A percentile compares a stretch with the other conserved stretches of the same genome.
These are phyloP conservation scores for Cirrhinus molitorella DNA, from an alignment of 2,797 vertebrate species.

Conservation along the genomic window DNA sequence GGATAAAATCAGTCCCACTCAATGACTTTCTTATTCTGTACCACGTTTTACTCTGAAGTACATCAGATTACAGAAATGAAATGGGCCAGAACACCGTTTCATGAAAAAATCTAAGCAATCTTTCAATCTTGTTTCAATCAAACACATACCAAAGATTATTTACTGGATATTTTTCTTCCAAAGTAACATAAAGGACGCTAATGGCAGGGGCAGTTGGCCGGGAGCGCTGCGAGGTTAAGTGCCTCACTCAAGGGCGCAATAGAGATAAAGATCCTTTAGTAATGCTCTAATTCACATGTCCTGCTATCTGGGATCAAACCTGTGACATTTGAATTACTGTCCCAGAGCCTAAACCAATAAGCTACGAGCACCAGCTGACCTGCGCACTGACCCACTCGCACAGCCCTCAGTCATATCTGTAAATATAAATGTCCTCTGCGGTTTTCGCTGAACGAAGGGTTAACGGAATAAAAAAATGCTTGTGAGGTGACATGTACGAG, in stretches of 20 bases:
- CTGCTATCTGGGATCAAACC: slow-evolving; percentile 38
- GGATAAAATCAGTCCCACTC: not conserved
- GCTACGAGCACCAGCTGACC: slow-evolving; percentile 30
- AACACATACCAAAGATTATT: slow-evolving; percentile 10
- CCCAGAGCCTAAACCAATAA: slow-evolving; percentile 28
- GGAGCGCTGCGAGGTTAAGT: slow-evolving; percentile 16
- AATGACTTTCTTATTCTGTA: not conserved
- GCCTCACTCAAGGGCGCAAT: slow-evolving; percentile 29
- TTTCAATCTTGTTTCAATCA: slow-evolving; percentile 2
- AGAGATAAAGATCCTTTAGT: slow-evolving; percentile 47
- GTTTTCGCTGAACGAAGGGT: slow-evolving; percentile 17
- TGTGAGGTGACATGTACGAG: slow-evolving; percentile 32
- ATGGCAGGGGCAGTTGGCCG: not conserved
- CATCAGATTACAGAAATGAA: slow-evolving; percentile 6
- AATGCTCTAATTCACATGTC: slow-evolving; percentile 48
- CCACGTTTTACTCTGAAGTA: not conserved
- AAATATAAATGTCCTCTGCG: not conserved
- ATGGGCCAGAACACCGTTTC: slow-evolving; percentile 6
- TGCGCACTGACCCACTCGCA: not conserved
- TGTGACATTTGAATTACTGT: slow-evolving; percentile 27
- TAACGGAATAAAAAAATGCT: slow-evolving; percentile 25
- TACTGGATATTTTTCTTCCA: slow-evolving; percentile 13
- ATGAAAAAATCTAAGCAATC: slow-evolving; percentile 15
- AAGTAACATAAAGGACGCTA: not conserved
- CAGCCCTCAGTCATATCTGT: not conserved